Percentiles rank a stretch among this genome's conserved stretches.
These are phyloP conservation scores for Mesocricetus auratus DNA, from an alignment of 2,113 vertebrate species.

Conservation along the genomic window DNA sequence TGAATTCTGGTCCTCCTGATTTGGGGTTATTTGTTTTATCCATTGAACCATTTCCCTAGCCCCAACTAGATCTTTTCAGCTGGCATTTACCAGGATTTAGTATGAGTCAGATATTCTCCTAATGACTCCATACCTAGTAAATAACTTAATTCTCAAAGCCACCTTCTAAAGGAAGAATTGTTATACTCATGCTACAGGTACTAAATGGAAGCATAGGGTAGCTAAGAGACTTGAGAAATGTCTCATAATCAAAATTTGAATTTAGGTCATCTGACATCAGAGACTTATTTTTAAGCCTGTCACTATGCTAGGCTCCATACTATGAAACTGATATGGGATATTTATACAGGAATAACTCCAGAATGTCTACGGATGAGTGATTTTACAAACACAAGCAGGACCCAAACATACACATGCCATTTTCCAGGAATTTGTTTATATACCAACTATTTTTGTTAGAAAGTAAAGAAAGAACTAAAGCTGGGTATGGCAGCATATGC, in stretches of 20 bases:
- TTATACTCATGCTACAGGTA: not conserved
- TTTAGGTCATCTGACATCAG: not conserved
- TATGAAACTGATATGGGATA: not conserved
- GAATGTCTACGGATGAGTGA: not conserved
- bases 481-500: not conserved
- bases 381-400: not conserved
- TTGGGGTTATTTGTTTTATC: not conserved
- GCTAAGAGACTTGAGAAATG: not conserved
- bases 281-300: not conserved
- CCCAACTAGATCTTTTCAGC: not conserved
- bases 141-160: not conserved
- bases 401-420: not conserved
- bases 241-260: constrained; percentile 15
- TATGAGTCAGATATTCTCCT: not conserved
- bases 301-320: not conserved
- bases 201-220: not conserved
- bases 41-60: not conserved
- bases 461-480: constrained; percentile 7
- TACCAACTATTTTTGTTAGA: not conserved
- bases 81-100: not conserved
- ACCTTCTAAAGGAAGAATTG: not conserved
- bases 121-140: not conserved
- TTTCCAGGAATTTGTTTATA: constrained; percentile 27
- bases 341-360: not conserved
- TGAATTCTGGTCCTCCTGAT: too few species aligned